Percentiles rank a stretch among this genome's conserved stretches.
phyloP scores from a whole-genome alignment of 2,797 vertebrate genomes.

The Enteromius afrohamiltoni region DNA sequence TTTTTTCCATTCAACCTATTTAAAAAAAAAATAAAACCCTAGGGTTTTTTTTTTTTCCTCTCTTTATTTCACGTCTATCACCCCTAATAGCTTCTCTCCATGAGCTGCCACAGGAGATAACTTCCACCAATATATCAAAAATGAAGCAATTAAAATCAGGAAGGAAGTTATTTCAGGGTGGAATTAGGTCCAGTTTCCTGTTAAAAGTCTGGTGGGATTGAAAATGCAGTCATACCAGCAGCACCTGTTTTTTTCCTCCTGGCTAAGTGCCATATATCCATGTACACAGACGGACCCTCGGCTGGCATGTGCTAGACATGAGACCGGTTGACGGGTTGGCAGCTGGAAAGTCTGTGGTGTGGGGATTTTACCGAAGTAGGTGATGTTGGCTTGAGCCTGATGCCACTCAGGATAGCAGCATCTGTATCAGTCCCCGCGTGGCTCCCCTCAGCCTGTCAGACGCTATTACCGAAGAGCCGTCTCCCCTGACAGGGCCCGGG shows the following conservation, averaged over 20 bases:
- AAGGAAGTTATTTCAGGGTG: conserved; percentile 46
- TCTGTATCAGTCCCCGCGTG: conserved; percentile 74
- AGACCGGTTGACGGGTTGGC: conserved; percentile 25
- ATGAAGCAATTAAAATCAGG: conserved; percentile 69
- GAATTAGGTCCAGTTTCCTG: conserved; percentile 41
- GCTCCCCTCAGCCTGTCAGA: conserved; percentile 77
- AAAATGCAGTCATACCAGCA: conserved; percentile 21
- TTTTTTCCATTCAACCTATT: conserved; percentile 11
- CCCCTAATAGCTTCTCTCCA: conserved; percentile 58
- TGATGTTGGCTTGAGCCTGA: conserved; percentile 59
- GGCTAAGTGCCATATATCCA: conserved; percentile 23
- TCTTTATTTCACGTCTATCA: conserved; percentile 53
- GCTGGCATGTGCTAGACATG: conserved; percentile 23
- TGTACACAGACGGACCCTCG: conserved; percentile 19
- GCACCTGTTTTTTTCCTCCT: conserved; percentile 45
- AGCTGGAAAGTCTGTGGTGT: conserved; percentile 39
- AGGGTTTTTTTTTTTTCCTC: conserved; percentile 35
- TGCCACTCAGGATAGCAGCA: conserved; percentile 68
- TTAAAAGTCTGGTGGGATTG: conserved; percentile 44
- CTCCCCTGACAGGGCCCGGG: conserved; percentile 70
- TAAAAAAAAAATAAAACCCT: background rate
- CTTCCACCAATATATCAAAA: conserved; percentile 65
- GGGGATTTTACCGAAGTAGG: conserved; percentile 53
- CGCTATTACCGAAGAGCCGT: conserved; percentile 75
- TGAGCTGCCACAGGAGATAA: conserved; percentile 55